A percentile compares a stretch with the other conserved stretches of the same genome.
These are phyloP conservation scores for Dicaeum eximium DNA, from an alignment of 2,113 vertebrate species.

Conservation along the genomic window DNA sequence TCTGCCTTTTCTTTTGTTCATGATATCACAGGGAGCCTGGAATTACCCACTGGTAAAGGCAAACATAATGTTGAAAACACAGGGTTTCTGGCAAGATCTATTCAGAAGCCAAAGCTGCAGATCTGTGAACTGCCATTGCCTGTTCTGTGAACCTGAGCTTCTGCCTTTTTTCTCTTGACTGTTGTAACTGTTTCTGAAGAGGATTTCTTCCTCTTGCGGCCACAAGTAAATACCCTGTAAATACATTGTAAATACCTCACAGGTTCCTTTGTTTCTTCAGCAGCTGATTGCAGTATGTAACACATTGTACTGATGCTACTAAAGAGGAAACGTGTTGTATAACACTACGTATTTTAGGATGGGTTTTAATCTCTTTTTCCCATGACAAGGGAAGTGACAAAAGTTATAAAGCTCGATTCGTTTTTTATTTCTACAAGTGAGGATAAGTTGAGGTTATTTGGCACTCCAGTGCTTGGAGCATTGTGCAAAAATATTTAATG, in stretches of 20 bases:
- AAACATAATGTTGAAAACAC: background rate
- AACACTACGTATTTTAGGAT: background rate
- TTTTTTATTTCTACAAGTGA: background rate
- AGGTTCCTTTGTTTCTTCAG: background rate
- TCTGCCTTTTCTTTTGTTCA: background rate
- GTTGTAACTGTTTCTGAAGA: background rate
- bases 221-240: too few relatives aligned
- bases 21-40: background rate
- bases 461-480: background rate
- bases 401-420: background rate
- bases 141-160: background rate
- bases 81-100: background rate
- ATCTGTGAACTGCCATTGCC: background rate
- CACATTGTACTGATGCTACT: background rate
- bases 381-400: too few relatives aligned
- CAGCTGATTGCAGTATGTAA: background rate
- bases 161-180: background rate
- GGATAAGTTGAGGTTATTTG: background rate
- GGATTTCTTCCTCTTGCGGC: background rate
- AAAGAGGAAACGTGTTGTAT: background rate
- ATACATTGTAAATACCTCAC: background rate
- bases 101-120: background rate
- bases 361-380: background rate
- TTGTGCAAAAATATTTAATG: background rate
- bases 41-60: conserved; percentile 1